phyloP scores from a whole-genome alignment of 2,113 vertebrate species.

The Sardina pilchardus region DNA sequence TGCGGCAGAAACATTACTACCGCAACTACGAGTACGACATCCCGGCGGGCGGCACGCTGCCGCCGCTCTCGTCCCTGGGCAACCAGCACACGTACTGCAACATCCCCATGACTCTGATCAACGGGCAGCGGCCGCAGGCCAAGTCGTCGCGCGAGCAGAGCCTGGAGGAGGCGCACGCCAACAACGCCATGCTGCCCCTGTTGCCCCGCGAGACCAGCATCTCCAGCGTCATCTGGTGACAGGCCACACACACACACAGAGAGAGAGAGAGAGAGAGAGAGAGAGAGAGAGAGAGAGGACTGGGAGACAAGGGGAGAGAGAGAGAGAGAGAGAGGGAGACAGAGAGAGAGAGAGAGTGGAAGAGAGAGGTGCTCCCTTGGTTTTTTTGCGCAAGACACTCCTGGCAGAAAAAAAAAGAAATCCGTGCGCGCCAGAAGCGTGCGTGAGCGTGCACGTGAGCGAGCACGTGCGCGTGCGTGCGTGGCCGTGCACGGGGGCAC shows the following conservation, averaged over 20 bases:
- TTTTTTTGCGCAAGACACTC: background rate
- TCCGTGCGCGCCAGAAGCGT: background rate
- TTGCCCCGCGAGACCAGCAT: slow-evolving; percentile 97
- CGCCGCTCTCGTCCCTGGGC: slow-evolving; percentile 84
- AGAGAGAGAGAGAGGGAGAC: slow-evolving; percentile 50
- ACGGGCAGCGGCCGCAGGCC: slow-evolving; percentile 88
- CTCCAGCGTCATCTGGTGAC: slow-evolving; percentile 99
- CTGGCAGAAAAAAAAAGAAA: background rate
- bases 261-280: background rate
- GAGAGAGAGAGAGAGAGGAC: slow-evolving; percentile 27
- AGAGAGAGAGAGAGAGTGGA: background rate
- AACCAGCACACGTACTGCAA: slow-evolving; percentile 99
- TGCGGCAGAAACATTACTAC: slow-evolving; percentile 97
- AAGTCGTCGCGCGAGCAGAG: slow-evolving; percentile 89
- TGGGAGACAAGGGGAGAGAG: slow-evolving; percentile 74
- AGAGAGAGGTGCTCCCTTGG: slow-evolving; percentile 49
- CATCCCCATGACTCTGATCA: slow-evolving; percentile 99
- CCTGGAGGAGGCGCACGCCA: slow-evolving; percentile 90
- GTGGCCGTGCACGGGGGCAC: background rate
- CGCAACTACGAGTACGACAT: slow-evolving; percentile 93
- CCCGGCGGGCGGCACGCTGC: slow-evolving; percentile 85
- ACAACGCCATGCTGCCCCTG: slow-evolving; percentile 95
- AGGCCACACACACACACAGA: too few relatives aligned
- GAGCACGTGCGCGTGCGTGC: background rate
- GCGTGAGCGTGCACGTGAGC: background rate